Base-by-base conservation (phyloP, 2,888 invertebrate genomes). In the Meganola albula region DNA sequence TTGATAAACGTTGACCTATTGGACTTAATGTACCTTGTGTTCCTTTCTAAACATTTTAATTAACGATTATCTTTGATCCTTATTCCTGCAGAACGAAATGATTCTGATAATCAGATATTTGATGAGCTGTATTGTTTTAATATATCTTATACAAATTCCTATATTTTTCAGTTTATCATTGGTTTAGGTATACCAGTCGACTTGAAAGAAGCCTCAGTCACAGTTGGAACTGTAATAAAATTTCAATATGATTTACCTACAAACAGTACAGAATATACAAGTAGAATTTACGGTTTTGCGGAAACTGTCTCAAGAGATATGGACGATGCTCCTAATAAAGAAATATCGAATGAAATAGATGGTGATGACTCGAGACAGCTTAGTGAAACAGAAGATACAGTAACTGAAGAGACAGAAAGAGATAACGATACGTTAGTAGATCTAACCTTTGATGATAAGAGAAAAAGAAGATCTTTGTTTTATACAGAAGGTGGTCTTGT, bases 141-240 rank as follows among this genome's bases (percentile, higher is more conserved):
- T n/a, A n/a, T n/a, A n/a, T n/a, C n/a, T n/a, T n/a, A n/a, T 5
- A 16, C n/a, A 20, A 20, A 3, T 37, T 40, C 24, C 23, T 27
- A 44, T 37, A 53, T 56, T 51, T 74, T 77, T 23, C 71, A 92
- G 91, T 87, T 91, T 49, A 89, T 91, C 47, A 85, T 90, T 30
- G 91, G 91, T 56, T 75, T 91, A 35, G 91, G 91, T 58, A 75
- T 91, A 12, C 91, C 91, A 2, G 88, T 91, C 13, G 90, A 90
- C 57, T 71, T 90, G 9, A 87, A 88, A 63, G 87, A 88, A 58
- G 83, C 89, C 46, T 82, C 90, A 46, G 88, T 91, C 4, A 89
- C 90, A 8, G 83, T 90, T 18, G 91, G 91, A 1, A 88, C 89
- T 6, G 90, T 90, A 10, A 86, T 91, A 13, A 92, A 92, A 66